Conservation (phyloP, 2,888 invertebrate species). For the Rotaria socialis region DNA sequence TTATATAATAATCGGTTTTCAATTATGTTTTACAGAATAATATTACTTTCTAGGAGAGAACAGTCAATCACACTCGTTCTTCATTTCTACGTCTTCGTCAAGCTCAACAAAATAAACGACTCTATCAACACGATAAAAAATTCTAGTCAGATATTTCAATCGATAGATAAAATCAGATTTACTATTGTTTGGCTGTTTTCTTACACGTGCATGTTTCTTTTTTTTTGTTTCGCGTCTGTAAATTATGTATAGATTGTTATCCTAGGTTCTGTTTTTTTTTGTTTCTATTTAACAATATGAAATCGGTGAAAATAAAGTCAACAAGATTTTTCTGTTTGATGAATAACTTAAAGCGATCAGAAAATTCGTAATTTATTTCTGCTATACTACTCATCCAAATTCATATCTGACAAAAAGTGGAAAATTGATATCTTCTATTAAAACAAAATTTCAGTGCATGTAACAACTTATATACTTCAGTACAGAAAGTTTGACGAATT, state of each 20-base stretch:
- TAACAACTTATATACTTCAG: no score
- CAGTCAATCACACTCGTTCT: background rate
- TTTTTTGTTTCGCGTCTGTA: background rate
- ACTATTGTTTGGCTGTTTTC: background rate
- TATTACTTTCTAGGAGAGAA: background rate
- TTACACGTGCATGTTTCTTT: background rate
- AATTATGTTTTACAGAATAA: no score
- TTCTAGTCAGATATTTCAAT: background rate
- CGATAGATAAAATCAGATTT: no score
- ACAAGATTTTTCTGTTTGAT: background rate
- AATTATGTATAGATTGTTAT: conserved; percentile 10
- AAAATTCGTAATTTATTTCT: no score
- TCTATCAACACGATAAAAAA: background rate
- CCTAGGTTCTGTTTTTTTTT: background rate
- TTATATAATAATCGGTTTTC: no score
- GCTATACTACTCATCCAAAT: no score
- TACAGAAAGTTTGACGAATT: no score
- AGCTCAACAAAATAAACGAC: conserved; percentile 31
- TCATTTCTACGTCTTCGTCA: conserved; percentile 21
- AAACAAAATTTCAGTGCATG: no score
- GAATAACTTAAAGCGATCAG: background rate
- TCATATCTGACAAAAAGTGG: no score
- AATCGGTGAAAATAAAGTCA: background rate
- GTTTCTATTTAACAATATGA: conserved; percentile 4
- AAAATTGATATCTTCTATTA: no score